phyloP scores from a whole-genome alignment of 64 coral and sea anemone genomes.

The Stichodactyla mertensii region DNA sequence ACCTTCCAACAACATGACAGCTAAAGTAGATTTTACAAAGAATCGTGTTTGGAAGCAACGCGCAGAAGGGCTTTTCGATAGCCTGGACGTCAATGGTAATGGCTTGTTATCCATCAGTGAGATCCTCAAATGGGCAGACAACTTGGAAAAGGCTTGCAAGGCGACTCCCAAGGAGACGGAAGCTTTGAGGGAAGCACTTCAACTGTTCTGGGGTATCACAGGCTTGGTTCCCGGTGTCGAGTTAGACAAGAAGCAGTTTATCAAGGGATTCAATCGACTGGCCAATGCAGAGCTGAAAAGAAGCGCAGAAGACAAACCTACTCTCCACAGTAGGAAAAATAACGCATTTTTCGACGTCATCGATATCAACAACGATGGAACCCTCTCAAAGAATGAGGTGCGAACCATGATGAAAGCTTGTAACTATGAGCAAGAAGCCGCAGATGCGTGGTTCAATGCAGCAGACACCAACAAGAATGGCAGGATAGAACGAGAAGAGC shows the following conservation, averaged over 20 bases:
- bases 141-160: constrained; percentile 19
- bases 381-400: constrained; percentile 43
- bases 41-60: not conserved
- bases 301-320: constrained; percentile 12
- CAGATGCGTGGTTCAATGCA: constrained; percentile 38
- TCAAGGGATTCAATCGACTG: constrained; percentile 39
- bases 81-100: not conserved
- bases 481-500: constrained; percentile 48
- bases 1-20: no score
- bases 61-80: not conserved
- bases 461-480: constrained; percentile 63
- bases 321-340: constrained; percentile 42
- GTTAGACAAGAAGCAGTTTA: constrained; percentile 42
- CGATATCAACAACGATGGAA: constrained; percentile 62
- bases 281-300: constrained; percentile 39
- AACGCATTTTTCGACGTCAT: constrained; percentile 69
- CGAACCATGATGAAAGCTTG: constrained; percentile 55
- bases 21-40: not conserved
- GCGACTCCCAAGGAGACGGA: constrained; percentile 24
- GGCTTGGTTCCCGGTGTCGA: constrained; percentile 60
- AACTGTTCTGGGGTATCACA: constrained; percentile 40
- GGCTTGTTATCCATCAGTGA: not conserved
- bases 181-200: constrained; percentile 18
- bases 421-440: constrained; percentile 19
- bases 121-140: not conserved